Evolutionary conservation across 2,888 invertebrate genomes (phyloP).

Genomic region (Heliconius aoede): DNA sequence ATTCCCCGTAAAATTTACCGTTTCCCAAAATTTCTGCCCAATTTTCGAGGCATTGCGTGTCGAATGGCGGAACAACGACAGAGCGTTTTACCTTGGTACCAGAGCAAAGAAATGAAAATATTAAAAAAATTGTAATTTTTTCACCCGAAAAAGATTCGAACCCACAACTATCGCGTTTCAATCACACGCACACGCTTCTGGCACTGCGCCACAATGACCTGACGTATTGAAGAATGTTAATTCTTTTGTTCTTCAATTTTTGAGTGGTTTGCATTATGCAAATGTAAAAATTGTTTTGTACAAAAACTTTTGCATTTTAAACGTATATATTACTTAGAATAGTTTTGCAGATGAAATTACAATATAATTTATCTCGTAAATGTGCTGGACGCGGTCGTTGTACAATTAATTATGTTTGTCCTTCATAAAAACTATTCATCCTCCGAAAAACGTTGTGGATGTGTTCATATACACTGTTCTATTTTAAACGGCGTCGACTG

Average conservation of each 20-base stretch:
- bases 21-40: too few species aligned
- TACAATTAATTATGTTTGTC: background rate
- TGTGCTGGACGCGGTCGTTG: background rate
- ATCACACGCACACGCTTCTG: too few species aligned
- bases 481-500: constrained; percentile 23
- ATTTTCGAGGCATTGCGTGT: too few species aligned
- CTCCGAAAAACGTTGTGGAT: constrained; percentile 6
- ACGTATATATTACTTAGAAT: background rate
- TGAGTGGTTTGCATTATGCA: background rate
- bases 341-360: background rate
- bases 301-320: constrained; percentile 1
- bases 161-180: too few species aligned
- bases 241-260: background rate
- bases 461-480: background rate
- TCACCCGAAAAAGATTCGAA: too few species aligned
- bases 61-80: too few species aligned
- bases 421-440: constrained; percentile 1
- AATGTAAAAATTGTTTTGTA: constrained; percentile 3
- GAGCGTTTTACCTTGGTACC: too few species aligned
- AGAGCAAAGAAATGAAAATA: too few species aligned
- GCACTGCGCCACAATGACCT: too few species aligned
- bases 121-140: too few species aligned
- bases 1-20: too few species aligned
- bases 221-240: background rate
- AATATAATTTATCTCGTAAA: constrained; percentile 17